Conservation (phyloP, 2,113 vertebrate species). For the Osmerus mordax region DNA sequence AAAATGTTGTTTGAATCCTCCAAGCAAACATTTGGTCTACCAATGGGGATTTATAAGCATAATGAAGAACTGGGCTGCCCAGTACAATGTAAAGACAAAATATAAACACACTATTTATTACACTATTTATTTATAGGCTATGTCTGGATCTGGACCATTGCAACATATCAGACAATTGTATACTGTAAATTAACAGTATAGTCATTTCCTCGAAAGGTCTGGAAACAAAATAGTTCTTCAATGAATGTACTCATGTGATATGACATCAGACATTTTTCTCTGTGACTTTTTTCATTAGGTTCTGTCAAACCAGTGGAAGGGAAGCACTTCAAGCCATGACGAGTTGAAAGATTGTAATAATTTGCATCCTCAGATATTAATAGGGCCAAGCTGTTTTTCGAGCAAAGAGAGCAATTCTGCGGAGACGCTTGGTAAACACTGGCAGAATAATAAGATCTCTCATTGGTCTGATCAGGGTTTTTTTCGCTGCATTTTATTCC, state of each 20-base stretch:
- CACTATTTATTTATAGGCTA: too few relatives aligned
- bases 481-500: conserved; percentile 40
- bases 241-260: conserved; percentile 28
- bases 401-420: conserved; percentile 28
- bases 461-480: conserved; percentile 58
- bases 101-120: too few relatives aligned
- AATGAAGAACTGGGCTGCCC: too few relatives aligned
- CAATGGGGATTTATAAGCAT: neutral
- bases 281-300: conserved; percentile 34
- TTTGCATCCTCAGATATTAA: conserved; percentile 49
- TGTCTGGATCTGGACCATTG: too few relatives aligned
- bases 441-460: conserved; percentile 57
- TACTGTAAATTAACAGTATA: too few relatives aligned
- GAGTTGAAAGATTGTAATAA: conserved; percentile 47
- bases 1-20: neutral
- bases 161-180: too few relatives aligned
- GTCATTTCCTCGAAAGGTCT: too few relatives aligned
- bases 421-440: conserved; percentile 47
- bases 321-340: conserved; percentile 45
- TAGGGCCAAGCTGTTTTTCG: conserved; percentile 48
- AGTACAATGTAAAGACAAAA: too few relatives aligned
- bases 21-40: neutral
- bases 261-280: conserved; percentile 26
- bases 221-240: neutral
- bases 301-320: conserved; percentile 36